Base-by-base conservation (phyloP, 1,140 invertebrate species). In the Penaeus vannamei region DNA sequence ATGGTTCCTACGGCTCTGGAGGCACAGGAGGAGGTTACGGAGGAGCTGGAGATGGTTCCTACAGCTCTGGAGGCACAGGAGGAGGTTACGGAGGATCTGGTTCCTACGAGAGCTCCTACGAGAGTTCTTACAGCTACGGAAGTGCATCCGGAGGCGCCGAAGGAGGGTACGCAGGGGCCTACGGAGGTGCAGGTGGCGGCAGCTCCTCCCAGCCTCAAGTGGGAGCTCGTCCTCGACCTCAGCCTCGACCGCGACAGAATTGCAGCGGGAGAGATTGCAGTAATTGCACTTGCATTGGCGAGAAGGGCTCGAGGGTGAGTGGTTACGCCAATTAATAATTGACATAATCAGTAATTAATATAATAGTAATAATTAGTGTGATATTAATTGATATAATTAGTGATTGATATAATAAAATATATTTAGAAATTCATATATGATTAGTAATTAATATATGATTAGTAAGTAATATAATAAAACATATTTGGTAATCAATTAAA, bases 261-360 rank as follows among this genome's bases (percentile, higher is more conserved):
- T 86, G 91, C 42, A 90, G 91, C 64, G 91, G 89, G 19, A 91
- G 91, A 36, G 96, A 84, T 76, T 95, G 90, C 95, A 95, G 95
- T 92, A 94, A 95, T 46, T 97, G 97, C 60, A 97, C 97, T 94
- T 99, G 98, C 94, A 96, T 98, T 90, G 98, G 97, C 4, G 97
- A 99, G 94, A 99, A 98, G 93, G 98, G 98, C 92, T 95, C 95
- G 59, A 94, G 97, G 92, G 96, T 97, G 94, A 94, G 94, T 93
- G 84, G n/a, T 46, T 36, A 29, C n/a, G n/a, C 1, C 46, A 10
- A 14, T 7, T 7, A 5, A 36, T 36, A 2, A 5, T 2, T 36
- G 36, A 36, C 5, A 36, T 36, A 36, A 72, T 80, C 82, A 76
- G 66, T 3, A 20, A 36, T 88, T 90, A 42, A 87, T 53, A 91